Conservation (phyloP, 2,797 vertebrate genomes). For the Nasua narica region DNA sequence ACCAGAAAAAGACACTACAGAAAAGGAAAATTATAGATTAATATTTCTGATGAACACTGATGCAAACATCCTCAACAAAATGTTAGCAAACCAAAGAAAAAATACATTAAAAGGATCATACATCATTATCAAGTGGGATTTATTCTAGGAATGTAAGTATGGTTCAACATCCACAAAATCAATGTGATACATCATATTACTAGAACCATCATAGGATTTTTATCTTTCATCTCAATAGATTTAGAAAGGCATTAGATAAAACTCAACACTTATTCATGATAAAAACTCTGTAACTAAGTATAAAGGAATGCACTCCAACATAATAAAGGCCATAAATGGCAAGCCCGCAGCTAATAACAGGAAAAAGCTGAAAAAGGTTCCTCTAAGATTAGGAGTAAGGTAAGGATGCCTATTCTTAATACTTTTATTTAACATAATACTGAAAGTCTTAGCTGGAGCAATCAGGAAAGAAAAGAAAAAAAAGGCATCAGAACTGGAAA, state of each 20-base stretch:
- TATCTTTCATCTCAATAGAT: not conserved
- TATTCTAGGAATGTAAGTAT: not conserved
- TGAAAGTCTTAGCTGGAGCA: not conserved
- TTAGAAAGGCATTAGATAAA: not conserved
- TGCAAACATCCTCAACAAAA: not conserved
- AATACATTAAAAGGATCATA: not conserved
- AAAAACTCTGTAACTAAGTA: not conserved
- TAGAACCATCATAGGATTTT: not conserved
- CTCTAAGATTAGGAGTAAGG: not conserved
- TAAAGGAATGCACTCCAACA: not conserved
- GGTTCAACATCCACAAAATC: not conserved
- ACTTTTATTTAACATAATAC: not conserved
- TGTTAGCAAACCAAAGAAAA: not conserved
- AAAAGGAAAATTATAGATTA: not conserved
- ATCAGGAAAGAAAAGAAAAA: not conserved
- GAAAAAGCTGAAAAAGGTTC: not conserved
- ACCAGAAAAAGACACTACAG: not conserved
- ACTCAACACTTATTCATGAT: not conserved
- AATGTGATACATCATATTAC: not conserved
- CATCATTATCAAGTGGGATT: not conserved
- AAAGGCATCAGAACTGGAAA: not conserved
- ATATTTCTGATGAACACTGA: not conserved
- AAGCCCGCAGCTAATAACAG: not conserved
- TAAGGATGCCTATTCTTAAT: not conserved
- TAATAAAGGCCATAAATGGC: not conserved